Evolutionary conservation across 2,797 vertebrate genomes (phyloP), one percentile per base, ranked within the genome.

Genomic region (Melanotaenia trifasciata): DNA sequence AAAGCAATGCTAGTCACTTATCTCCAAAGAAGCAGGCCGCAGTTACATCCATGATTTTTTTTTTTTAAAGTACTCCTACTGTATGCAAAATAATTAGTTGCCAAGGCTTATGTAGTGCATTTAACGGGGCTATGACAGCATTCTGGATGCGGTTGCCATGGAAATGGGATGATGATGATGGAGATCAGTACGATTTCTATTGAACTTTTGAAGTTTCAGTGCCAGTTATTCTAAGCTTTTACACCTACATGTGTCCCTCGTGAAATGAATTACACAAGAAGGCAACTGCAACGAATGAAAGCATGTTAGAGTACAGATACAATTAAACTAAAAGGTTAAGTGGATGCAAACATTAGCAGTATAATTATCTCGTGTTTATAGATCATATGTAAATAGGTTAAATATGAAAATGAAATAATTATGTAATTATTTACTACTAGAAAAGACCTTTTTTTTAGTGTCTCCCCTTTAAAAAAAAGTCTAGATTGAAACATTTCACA

Each of bases 1-100:
- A 85, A 84, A 88, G 75, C 84, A 90, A 90, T 79, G 87, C 83
- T 67, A 73, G 58, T 38, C 58, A 53, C 53, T 40, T n/a, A 45
- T 40, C 40, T 45, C 6, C n/a, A 28, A 35, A 36, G 54, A 24
- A 40, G n/a, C 47, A 33, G 7, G 4, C 45, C 24, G 3, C 26
- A 7, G 24, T 45, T 57, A 22, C 11, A 50, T 53, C 33, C 57
- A 22, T 28, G 20, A 47, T n/a, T 36, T 10, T 10, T 36, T 35
- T 36, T 35, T 3, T 6, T 7, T 20, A 45, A 58, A 4, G 1
- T 60, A 30, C 50, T 66, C 7, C 51, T n/a, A 5, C 20, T 36
- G 12, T 11, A 40, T 68, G 65, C 51, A 61, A 32, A 70, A 57
- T 67, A 20, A 64, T 33, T 20, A 62, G 35, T 20, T 1, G 24